phyloP scores from a whole-genome alignment of 2,888 invertebrate genomes.

The Timema cristinae region DNA sequence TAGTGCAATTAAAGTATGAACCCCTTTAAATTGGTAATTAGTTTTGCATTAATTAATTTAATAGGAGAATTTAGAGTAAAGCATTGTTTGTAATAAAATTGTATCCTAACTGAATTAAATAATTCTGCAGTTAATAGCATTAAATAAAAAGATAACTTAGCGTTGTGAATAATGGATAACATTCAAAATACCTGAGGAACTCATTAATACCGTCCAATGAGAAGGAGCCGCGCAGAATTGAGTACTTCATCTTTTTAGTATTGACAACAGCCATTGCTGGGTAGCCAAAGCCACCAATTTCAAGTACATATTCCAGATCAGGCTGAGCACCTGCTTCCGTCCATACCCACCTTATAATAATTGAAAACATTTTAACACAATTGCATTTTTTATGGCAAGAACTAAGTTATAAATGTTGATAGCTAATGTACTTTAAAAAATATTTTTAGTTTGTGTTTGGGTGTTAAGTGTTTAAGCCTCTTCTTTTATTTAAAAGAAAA shows the following conservation, averaged over 20 bases:
- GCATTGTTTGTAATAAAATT: not conserved
- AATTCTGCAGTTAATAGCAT: too few species aligned
- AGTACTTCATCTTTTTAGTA: constrained; percentile 94
- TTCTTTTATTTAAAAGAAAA: too few species aligned
- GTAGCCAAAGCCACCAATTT: constrained; percentile 97
- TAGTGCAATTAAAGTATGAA: too few species aligned
- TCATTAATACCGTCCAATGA: constrained; percentile 92
- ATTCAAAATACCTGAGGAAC: constrained; percentile 60
- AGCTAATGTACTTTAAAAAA: not conserved
- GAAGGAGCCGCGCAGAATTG: constrained; percentile 88
- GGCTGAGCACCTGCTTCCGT: constrained; percentile 84
- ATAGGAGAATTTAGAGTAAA: not conserved
- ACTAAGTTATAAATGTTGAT: not conserved
- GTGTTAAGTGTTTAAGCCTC: too few species aligned
- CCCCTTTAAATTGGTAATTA: too few species aligned
- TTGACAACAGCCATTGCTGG: constrained; percentile 98
- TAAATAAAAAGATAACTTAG: too few species aligned
- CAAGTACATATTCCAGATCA: constrained; percentile 80
- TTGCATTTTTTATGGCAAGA: not conserved
- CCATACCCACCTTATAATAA: constrained; percentile 73
- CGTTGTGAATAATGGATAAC: not conserved
- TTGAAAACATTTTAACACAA: not conserved
- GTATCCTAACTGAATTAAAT: too few species aligned
- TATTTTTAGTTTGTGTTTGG: too few species aligned
- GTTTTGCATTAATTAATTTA: too few species aligned